Conservation (phyloP, 2,113 vertebrate species). For the Proteles cristata region DNA sequence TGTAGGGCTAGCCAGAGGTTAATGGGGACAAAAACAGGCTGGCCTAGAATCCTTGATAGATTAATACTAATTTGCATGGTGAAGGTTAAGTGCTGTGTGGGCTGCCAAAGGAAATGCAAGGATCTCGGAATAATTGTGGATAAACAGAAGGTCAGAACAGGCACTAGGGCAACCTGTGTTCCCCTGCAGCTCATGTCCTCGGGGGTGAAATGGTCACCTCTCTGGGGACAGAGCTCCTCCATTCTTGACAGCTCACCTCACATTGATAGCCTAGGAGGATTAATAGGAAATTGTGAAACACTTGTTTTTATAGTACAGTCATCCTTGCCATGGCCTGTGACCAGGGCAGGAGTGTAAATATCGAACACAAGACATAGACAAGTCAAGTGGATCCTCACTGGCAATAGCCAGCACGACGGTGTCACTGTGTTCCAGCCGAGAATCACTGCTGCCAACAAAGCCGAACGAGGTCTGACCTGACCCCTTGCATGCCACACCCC, state of each 20-base stretch:
- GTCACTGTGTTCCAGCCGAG: not conserved
- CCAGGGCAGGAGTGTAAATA: not conserved
- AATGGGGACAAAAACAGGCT: conserved; percentile 78
- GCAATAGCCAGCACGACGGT: not conserved
- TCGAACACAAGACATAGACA: not conserved
- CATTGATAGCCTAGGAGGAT: not conserved
- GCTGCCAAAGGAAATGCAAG: conserved; percentile 74
- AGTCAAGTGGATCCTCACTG: not conserved
- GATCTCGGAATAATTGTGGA: conserved; percentile 63
- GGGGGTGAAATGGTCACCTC: not conserved
- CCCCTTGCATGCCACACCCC: not conserved
- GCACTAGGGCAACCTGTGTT: conserved; percentile 10
- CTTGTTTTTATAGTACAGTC: not conserved
- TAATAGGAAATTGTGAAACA: not conserved
- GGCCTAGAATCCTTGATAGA: conserved; percentile 77
- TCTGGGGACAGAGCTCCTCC: not conserved
- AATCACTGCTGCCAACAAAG: not conserved
- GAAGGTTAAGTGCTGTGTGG: conserved; percentile 70
- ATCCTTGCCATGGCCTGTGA: not conserved
- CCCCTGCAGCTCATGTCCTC: not conserved
- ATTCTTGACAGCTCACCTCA: conserved; percentile 41
- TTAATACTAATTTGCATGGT: conserved; percentile 72
- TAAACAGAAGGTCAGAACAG: conserved; percentile 71
- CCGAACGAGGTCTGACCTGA: not conserved
- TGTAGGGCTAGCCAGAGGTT: conserved; percentile 78